These are phyloP conservation scores for Lysiphlebus fabarum DNA, from an alignment of 1,140 invertebrate genomes.

Conservation along the genomic window DNA sequence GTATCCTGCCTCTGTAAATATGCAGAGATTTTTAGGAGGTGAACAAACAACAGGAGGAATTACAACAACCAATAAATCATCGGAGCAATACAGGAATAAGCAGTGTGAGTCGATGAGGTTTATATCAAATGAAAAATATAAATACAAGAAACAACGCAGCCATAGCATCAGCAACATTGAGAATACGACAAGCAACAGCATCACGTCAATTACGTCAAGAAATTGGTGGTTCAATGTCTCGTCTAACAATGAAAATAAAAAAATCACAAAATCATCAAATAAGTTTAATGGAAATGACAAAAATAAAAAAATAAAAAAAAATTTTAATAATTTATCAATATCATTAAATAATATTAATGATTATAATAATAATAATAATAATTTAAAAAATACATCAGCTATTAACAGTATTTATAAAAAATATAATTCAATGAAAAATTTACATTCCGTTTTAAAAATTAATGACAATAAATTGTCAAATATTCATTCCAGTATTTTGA, in stretches of 20 bases:
- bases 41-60: conserved; percentile 44
- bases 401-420: conserved; percentile 36
- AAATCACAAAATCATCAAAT: conserved; percentile 20
- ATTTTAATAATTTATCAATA: conserved; percentile 31
- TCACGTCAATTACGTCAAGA: not conserved
- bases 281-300: conserved; percentile 26
- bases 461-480: conserved; percentile 31
- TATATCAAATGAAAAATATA: conserved; percentile 47
- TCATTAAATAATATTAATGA: conserved; percentile 36
- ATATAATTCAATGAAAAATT: conserved; percentile 23
- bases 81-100: conserved; percentile 53
- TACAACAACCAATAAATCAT: conserved; percentile 40
- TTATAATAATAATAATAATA: conserved; percentile 26
- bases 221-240: conserved; percentile 11
- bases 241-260: conserved; percentile 1
- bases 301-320: conserved; percentile 29
- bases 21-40: conserved; percentile 55
- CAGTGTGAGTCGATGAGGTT: conserved; percentile 52
- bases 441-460: conserved; percentile 30
- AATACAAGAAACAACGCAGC: conserved; percentile 35
- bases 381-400: conserved; percentile 29
- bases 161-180: conserved; percentile 15
- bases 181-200: no score
- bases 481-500: conserved; percentile 27
- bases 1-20: conserved; percentile 48